Conservation (phyloP, 2,113 vertebrate species). For the Callipepla californica region DNA sequence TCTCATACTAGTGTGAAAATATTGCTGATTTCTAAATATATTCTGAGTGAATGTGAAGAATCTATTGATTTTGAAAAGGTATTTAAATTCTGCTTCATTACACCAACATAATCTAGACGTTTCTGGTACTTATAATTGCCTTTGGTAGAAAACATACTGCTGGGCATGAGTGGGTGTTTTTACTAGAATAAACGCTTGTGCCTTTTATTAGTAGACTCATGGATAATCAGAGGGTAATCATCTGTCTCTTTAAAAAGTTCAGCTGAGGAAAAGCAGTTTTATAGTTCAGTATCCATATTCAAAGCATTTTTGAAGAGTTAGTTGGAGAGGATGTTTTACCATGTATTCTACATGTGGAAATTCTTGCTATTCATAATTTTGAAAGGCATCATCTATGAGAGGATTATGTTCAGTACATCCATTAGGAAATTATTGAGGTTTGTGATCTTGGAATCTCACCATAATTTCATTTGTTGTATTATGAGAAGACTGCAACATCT, state of each 20-base stretch:
- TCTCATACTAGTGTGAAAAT: neutral
- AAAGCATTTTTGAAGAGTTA: neutral
- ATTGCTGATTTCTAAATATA: neutral
- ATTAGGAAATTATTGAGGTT: neutral
- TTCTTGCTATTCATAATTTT: neutral
- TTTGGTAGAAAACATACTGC: slow-evolving; percentile 13
- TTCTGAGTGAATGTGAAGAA: slow-evolving; percentile 6
- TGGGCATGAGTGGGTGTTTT: slow-evolving; percentile 36
- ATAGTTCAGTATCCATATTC: neutral
- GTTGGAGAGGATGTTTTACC: neutral
- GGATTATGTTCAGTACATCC: neutral
- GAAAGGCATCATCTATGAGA: neutral
- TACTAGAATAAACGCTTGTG: slow-evolving; percentile 22
- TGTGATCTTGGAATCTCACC: slow-evolving; percentile 9
- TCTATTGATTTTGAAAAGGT: slow-evolving; percentile 32
- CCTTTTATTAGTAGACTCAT: slow-evolving; percentile 32
- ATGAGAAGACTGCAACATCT: neutral
- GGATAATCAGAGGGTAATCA: slow-evolving; percentile 42
- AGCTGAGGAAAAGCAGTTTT: neutral
- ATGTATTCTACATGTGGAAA: neutral
- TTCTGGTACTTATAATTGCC: neutral
- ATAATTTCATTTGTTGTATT: neutral
- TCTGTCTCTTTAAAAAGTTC: slow-evolving; percentile 17
- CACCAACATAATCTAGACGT: neutral
- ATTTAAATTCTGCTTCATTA: slow-evolving; percentile 14